phyloP scores from a whole-genome alignment of 30 jellyfish, hydroid and myxozoan genomes.

The Hydractinia symbiolongicarpus region DNA sequence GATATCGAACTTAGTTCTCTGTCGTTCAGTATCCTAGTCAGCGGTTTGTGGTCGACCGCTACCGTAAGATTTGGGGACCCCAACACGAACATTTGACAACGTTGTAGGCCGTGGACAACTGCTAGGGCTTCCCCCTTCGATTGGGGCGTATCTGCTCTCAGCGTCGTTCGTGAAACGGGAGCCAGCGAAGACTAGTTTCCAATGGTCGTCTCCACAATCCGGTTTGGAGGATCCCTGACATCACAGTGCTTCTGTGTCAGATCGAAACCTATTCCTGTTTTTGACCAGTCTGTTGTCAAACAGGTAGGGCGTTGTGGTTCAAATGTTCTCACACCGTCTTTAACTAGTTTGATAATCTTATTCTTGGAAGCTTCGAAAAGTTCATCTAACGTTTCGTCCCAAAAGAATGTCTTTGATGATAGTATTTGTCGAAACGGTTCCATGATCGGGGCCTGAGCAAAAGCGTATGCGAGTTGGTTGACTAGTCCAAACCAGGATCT shows the following conservation, averaged over 20 bases:
- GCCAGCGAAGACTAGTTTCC: constrained; percentile 58
- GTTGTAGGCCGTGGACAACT: constrained; percentile 30
- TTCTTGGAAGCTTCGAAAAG: neutral
- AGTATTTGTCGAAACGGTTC: neutral
- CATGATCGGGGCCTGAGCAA: neutral
- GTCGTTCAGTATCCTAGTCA: neutral
- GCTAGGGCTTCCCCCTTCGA: constrained; percentile 66
- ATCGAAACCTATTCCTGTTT: constrained; percentile 11
- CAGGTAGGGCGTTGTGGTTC: constrained; percentile 4
- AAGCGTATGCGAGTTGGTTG: constrained; percentile 2
- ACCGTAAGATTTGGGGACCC: neutral
- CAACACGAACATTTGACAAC: neutral
- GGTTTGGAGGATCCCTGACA: constrained; percentile 29
- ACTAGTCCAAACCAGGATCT: constrained; percentile 29
- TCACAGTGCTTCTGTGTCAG: constrained; percentile 6
- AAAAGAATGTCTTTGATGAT: neutral
- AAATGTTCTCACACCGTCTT: neutral
- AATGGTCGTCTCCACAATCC: constrained; percentile 40
- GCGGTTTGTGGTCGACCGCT: constrained; percentile 13
- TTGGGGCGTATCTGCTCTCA: constrained; percentile 49
- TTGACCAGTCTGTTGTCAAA: constrained; percentile 21
- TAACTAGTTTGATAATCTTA: neutral
- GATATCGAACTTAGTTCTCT: neutral
- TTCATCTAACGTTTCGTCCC: constrained; percentile 1
- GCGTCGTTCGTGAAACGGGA: constrained; percentile 48